A percentile compares a stretch with the other conserved stretches of the same genome.
Conservation (phyloP, 2,113 vertebrate species). For the Emydocephalus ijimae region DNA sequence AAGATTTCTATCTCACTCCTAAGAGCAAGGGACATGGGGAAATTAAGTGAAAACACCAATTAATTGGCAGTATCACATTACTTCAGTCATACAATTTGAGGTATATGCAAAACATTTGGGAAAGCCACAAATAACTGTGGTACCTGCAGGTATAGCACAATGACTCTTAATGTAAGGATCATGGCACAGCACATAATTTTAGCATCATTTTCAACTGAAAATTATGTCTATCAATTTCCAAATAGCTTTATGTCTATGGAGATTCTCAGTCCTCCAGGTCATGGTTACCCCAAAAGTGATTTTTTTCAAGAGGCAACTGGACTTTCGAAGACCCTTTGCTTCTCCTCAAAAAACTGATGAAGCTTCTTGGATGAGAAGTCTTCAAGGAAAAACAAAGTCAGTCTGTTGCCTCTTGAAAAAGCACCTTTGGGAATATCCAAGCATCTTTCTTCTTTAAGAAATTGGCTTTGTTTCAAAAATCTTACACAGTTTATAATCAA, state of each 20-base stretch:
- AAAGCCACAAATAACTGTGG: background rate
- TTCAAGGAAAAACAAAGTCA: background rate
- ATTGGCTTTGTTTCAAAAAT: background rate
- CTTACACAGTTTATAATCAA: background rate
- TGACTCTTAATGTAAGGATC: background rate
- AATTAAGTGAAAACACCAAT: background rate
- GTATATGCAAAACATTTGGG: background rate
- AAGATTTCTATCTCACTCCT: background rate
- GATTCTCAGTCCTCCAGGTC: background rate
- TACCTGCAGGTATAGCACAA: background rate
- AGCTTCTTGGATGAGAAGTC: background rate
- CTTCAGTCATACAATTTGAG: background rate
- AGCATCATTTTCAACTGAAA: background rate
- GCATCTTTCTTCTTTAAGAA: background rate
- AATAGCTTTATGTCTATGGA: background rate
- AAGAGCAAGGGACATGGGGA: background rate
- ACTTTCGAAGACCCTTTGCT: background rate
- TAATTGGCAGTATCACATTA: background rate
- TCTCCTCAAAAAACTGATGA: background rate
- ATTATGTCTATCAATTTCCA: background rate
- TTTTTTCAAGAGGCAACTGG: background rate
- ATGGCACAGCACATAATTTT: background rate
- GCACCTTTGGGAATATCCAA: background rate
- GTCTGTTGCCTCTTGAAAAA: background rate
- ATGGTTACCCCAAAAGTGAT: background rate